A percentile compares a stretch with the other conserved stretches of the same genome.
Conservation (phyloP, 2,797 vertebrate genomes). For the Otolemur crassicaudatus region DNA sequence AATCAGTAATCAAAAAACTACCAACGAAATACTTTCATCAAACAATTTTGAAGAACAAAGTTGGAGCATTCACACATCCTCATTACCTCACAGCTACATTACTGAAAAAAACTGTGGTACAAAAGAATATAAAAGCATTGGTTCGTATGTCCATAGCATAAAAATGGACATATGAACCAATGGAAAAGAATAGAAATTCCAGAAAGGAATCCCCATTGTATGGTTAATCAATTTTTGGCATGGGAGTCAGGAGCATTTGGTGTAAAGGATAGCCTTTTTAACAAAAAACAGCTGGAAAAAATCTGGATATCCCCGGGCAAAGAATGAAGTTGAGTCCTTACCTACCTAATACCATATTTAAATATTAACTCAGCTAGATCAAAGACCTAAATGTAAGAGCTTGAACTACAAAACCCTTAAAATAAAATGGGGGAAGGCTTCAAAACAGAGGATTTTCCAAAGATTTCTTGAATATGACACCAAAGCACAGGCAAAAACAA, state of each 20-base stretch:
- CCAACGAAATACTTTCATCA: not conserved
- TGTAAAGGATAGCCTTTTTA: not conserved
- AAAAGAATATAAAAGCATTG: too few species aligned
- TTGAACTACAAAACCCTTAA: not conserved
- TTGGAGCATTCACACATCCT: not conserved
- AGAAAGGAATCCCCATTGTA: not conserved
- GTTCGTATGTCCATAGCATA: not conserved
- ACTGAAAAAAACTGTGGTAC: not conserved
- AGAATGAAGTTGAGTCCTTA: not conserved
- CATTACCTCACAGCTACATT: not conserved
- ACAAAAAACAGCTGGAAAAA: not conserved
- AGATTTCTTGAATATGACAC: not conserved
- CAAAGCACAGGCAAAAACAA: not conserved
- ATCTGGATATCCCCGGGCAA: not conserved
- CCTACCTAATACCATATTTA: not conserved
- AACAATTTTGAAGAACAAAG: not conserved
- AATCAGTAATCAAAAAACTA: not conserved
- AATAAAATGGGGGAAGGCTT: not conserved
- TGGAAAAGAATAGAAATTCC: not conserved
- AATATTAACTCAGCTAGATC: not conserved
- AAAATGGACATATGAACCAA: not conserved
- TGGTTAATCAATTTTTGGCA: not conserved
- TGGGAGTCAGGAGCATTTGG: not conserved
- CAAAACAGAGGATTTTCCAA: not conserved
- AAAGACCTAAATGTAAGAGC: not conserved